A percentile compares a stretch with the other conserved stretches of the same genome.
phyloP scores from a whole-genome alignment of 2,113 vertebrate species.

The Colaptes auratus region DNA sequence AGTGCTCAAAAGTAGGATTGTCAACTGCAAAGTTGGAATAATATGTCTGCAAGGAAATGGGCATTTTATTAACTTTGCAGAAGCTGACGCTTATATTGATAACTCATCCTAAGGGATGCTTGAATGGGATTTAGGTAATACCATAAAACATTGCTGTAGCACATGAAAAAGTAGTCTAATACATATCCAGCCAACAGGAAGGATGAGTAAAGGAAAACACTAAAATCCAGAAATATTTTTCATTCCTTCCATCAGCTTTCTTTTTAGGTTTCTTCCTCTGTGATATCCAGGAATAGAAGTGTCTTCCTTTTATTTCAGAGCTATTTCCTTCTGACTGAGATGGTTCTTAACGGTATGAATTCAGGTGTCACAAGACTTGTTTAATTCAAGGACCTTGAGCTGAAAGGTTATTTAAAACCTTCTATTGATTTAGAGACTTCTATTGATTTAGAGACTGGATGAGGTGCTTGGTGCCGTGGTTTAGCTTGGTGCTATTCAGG shows the following conservation, averaged over 20 bases:
- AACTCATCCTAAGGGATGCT: neutral
- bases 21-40: neutral
- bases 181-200: neutral
- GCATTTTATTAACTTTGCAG: conserved; percentile 5
- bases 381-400: neutral
- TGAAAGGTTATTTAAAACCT: neutral
- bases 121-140: neutral
- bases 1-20: neutral
- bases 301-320: neutral
- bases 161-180: neutral
- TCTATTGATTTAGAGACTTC: neutral
- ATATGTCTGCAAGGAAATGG: neutral
- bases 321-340: neutral
- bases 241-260: neutral
- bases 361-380: neutral
- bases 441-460: no score
- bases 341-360: neutral
- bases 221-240: neutral
- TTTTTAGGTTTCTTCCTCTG: neutral
- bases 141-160: neutral
- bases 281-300: neutral
- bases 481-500: no score
- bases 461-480: no score
- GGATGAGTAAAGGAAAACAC: neutral
- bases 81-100: neutral